These are phyloP conservation scores for Trididemnum clinides DNA, from an alignment of 23 tunicate species.

Conservation along the genomic window DNA sequence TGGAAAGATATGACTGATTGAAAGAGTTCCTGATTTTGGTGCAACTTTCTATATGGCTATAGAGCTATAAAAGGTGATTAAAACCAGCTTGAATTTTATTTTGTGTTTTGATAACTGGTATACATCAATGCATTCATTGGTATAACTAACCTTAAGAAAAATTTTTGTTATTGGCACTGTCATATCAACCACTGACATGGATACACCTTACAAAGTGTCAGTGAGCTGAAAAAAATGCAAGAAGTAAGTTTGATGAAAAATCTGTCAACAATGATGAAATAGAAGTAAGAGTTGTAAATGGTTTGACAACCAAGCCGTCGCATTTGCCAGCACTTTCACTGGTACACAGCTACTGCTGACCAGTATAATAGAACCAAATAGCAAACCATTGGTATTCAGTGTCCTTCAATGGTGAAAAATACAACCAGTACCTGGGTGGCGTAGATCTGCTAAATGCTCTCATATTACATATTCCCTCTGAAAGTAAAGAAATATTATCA, in stretches of 20 bases:
- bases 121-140: too few relatives aligned
- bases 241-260: not conserved
- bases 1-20: not conserved
- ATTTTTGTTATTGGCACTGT: not conserved
- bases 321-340: not conserved
- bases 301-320: not conserved
- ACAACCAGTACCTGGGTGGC: not conserved
- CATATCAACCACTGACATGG: not conserved
- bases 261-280: not conserved
- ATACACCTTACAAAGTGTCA: not conserved
- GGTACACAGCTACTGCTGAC: not conserved
- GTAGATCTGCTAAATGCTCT: not conserved
- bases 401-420: not conserved
- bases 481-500: not conserved
- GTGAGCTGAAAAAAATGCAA: not conserved
- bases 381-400: not conserved
- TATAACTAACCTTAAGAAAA: not conserved
- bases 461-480: not conserved
- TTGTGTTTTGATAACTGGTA: not conserved
- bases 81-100: not conserved
- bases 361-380: not conserved
- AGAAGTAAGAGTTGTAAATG: not conserved
- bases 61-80: not conserved
- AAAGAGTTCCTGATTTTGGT: not conserved
- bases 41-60: not conserved